Conservation (phyloP, 2,797 vertebrate genomes). For the Nannoperca australis region DNA sequence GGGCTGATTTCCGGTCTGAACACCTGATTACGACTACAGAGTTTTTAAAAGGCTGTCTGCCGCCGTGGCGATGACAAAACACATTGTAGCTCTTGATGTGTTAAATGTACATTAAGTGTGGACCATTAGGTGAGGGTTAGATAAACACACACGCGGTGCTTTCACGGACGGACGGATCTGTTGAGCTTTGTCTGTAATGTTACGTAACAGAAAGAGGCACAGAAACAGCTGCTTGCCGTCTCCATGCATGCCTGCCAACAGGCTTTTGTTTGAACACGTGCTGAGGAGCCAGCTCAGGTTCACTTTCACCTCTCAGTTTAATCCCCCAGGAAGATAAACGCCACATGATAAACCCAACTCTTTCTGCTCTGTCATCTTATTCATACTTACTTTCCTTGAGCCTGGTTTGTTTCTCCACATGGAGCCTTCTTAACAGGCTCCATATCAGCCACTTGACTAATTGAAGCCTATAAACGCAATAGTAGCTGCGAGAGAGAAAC, state of each 20-base stretch:
- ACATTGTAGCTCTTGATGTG: background rate
- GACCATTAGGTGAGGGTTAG: slow-evolving; percentile 23
- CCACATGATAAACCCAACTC: slow-evolving; percentile 39
- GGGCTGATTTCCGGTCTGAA: background rate
- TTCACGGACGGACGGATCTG: slow-evolving; percentile 57
- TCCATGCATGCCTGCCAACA: slow-evolving; percentile 58
- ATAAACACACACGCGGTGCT: slow-evolving; percentile 27
- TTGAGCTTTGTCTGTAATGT: slow-evolving; percentile 67
- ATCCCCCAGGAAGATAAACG: slow-evolving; percentile 52
- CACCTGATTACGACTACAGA: background rate
- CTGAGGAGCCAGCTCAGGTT: slow-evolving; percentile 65
- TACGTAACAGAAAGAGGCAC: slow-evolving; percentile 52
- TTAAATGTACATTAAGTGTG: slow-evolving; percentile 29
- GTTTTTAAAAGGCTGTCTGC: background rate
- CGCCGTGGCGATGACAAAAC: background rate
- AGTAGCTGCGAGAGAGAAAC: slow-evolving; percentile 30
- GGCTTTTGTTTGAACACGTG: slow-evolving; percentile 67
- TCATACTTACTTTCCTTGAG: slow-evolving; percentile 15
- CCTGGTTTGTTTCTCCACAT: slow-evolving; percentile 26
- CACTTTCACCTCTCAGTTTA: slow-evolving; percentile 48
- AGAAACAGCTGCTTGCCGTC: slow-evolving; percentile 36
- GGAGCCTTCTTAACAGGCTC: slow-evolving; percentile 51
- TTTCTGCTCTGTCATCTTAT: slow-evolving; percentile 6
- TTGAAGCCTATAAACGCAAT: slow-evolving; percentile 53
- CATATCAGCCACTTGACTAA: slow-evolving; percentile 47